These are phyloP conservation scores for Acanthurus lineatus DNA, from an alignment of 2,797 vertebrate species.

Conservation along the genomic window DNA sequence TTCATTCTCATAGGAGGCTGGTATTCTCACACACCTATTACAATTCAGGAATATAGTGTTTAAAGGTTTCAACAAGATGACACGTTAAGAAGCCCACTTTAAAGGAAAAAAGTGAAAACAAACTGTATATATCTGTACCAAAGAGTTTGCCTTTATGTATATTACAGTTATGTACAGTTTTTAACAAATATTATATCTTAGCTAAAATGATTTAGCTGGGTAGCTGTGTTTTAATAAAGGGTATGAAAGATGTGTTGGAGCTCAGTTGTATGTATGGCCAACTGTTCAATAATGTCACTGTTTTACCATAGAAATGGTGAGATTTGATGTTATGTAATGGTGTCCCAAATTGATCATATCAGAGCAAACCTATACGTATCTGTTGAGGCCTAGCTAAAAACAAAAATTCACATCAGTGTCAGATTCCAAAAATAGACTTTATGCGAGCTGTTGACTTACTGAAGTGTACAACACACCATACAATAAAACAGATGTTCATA, in stretches of 20 bases:
- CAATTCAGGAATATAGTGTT: slow-evolving; percentile 77
- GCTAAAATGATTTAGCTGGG: slow-evolving; percentile 86
- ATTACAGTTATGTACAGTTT: slow-evolving; percentile 90
- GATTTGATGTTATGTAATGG: slow-evolving; percentile 60
- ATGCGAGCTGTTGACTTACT: slow-evolving; percentile 59
- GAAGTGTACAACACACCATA: slow-evolving; percentile 70
- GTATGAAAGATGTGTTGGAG: slow-evolving; percentile 81
- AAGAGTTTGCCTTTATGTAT: slow-evolving; percentile 90
- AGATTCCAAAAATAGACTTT: slow-evolving; percentile 58
- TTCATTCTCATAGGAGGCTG: slow-evolving; percentile 76
- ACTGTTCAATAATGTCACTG: slow-evolving; percentile 69
- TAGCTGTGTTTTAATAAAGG: slow-evolving; percentile 88
- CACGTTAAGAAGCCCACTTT: slow-evolving; percentile 67
- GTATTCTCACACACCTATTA: slow-evolving; percentile 76
- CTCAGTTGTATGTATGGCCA: slow-evolving; percentile 72
- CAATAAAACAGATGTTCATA: slow-evolving; percentile 80
- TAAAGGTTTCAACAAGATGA: slow-evolving; percentile 67
- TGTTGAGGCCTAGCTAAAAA: slow-evolving; percentile 47
- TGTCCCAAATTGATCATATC: slow-evolving; percentile 66
- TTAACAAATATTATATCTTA: slow-evolving; percentile 88
- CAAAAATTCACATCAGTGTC: slow-evolving; percentile 53
- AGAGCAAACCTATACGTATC: slow-evolving; percentile 56
- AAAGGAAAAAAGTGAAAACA: slow-evolving; percentile 72
- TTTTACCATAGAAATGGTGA: slow-evolving; percentile 68
- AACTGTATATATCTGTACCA: slow-evolving; percentile 89